A percentile compares a stretch with the other conserved stretches of the same genome.
Conservation (phyloP, 2,888 invertebrate species). For the Heliconius sara region DNA sequence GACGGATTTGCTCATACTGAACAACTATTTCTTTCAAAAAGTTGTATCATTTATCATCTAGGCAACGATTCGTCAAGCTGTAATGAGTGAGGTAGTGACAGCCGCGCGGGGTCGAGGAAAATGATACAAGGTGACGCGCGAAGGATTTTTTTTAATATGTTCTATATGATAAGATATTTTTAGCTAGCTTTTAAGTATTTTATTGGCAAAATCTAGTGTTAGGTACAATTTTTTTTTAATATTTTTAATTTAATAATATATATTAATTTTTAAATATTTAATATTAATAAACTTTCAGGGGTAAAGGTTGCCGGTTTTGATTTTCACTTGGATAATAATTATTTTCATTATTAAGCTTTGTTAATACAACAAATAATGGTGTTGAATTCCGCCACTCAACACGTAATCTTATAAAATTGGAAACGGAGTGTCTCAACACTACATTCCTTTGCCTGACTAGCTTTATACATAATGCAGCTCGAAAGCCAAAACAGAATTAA, state of each 20-base stretch:
- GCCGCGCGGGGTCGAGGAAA: slow-evolving; percentile 49
- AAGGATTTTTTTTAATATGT: slow-evolving; percentile 3
- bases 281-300: too few relatives aligned
- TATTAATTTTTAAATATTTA: too few relatives aligned
- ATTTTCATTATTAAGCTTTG: too few relatives aligned
- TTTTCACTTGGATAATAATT: too few relatives aligned
- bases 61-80: slow-evolving; percentile 61
- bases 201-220: too few relatives aligned
- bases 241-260: too few relatives aligned
- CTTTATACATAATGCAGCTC: too few relatives aligned
- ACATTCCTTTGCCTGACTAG: too few relatives aligned
- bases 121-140: slow-evolving; percentile 35
- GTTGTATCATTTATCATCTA: slow-evolving; percentile 60
- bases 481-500: neutral
- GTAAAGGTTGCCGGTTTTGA: too few relatives aligned
- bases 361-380: too few relatives aligned
- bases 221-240: too few relatives aligned
- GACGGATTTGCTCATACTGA: slow-evolving; percentile 13
- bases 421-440: neutral
- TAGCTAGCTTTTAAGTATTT: too few relatives aligned
- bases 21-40: slow-evolving; percentile 45
- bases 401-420: neutral
- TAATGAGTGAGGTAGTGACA: slow-evolving; percentile 62
- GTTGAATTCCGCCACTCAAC: neutral
- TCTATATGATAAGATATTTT: neutral